These are phyloP conservation scores for Hydrolagus colliei DNA, from an alignment of 2,797 vertebrate genomes.

Conservation along the genomic window DNA sequence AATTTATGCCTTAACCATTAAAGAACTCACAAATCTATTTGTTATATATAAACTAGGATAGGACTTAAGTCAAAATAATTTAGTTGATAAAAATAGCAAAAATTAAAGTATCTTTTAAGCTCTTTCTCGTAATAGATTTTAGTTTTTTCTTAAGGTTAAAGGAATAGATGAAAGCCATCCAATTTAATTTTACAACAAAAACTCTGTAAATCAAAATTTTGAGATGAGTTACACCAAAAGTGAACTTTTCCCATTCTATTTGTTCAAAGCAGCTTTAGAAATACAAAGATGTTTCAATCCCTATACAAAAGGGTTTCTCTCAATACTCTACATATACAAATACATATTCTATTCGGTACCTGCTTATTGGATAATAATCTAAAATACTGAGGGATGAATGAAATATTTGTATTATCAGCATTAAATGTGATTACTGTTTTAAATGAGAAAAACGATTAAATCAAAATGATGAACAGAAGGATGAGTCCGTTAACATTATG, in stretches of 20 bases:
- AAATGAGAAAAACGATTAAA: neutral
- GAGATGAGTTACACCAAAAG: neutral
- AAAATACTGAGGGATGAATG: too few species aligned
- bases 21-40: neutral
- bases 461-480: neutral
- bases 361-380: too few species aligned
- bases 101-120: neutral
- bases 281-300: too few species aligned
- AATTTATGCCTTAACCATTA: constrained; percentile 20
- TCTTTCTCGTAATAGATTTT: neutral
- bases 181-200: neutral
- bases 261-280: neutral
- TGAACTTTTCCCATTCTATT: neutral
- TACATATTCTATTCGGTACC: too few species aligned
- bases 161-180: neutral
- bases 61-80: neutral
- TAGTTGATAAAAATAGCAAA: neutral
- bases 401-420: neutral
- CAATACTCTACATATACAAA: too few species aligned
- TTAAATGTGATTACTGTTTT: constrained; percentile 19
- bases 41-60: neutral
- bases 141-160: neutral
- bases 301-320: too few species aligned
- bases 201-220: neutral
- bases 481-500: neutral